Base-by-base conservation (phyloP, 2,888 invertebrate genomes). In the Torymus tubicola region DNA sequence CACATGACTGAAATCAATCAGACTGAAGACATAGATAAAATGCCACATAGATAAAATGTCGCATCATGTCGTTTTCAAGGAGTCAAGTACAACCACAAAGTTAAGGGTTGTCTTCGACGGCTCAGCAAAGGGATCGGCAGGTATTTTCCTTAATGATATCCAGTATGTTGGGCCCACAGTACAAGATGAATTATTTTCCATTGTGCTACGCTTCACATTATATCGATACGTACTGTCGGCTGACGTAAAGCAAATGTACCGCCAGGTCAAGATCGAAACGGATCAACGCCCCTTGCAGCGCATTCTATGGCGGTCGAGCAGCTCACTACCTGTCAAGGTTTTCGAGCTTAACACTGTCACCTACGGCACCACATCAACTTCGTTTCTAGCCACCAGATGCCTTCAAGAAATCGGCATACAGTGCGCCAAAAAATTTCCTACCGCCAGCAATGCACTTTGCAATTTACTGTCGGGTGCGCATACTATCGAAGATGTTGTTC, bases 171-270 rank as follows among this genome's bases (percentile, higher is more conserved):
- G 65, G 0, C 65, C 50, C 14, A 67, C 65, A 0, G 50, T 67
- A 16, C 65, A 67, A 50, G 65, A 67, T 2, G 65, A 67, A 3
- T 16, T 67, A 0, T 67, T 67, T 18, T 67, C 65, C 3, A 50
- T 67, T 2, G 5, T 53, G 13, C 3, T 68, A 2, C 18, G 21
- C 13, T 68, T 68, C 1, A 21, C 24, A 2, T 13, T 21, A 3
- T 55, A 68, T 8, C 11, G 12, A 13, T 68, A 68, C 31, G 68
- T 68, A 0, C 14, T 68, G 1, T 21, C 55, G 3, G 55, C 68
- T 0, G 68, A 68, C 21, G 21, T 68, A 4, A 21, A 11, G 14
- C 11, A 68, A 24, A 68, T 68, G 68, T 68, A 68, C 13, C 24
- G 68, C 1, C 53, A 68, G n/a, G 52, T 67, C 10, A 16, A 16